These are phyloP conservation scores for Mycalesis mineus DNA, from an alignment of 2,888 invertebrate species.

Conservation along the genomic window DNA sequence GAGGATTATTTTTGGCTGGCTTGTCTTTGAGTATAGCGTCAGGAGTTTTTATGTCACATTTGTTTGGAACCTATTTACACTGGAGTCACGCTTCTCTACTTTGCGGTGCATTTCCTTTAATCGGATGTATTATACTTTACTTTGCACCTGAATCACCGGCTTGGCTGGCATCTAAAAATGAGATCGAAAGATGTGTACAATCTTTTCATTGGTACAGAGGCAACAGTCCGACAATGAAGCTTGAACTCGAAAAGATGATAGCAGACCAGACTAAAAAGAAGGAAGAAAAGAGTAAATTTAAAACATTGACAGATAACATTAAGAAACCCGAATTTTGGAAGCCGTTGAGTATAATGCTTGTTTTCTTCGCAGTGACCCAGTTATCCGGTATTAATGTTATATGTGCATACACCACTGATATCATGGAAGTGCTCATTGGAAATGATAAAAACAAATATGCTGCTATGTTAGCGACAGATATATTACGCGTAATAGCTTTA, in stretches of 20 bases:
- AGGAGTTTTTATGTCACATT: conserved; percentile 82
- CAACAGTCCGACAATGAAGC: conserved; percentile 57
- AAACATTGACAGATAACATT: conserved; percentile 58
- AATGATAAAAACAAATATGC: conserved; percentile 73
- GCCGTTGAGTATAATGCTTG: conserved; percentile 79
- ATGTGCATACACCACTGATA: conserved; percentile 83
- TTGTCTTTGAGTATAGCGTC: conserved; percentile 80
- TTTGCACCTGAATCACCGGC: conserved; percentile 83
- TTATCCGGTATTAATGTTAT: conserved; percentile 85
- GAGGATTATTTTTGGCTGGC: conserved; percentile 81
- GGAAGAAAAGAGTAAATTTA: conserved; percentile 49
- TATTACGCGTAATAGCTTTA: conserved; percentile 79
- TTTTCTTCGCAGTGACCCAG: conserved; percentile 82
- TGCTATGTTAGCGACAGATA: conserved; percentile 82
- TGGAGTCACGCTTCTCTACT: conserved; percentile 80
- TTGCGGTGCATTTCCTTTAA: conserved; percentile 72
- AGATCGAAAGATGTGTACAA: conserved; percentile 75
- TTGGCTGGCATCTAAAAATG: conserved; percentile 81
- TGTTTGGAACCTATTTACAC: conserved; percentile 80
- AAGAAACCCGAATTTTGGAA: conserved; percentile 78
- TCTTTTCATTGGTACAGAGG: conserved; percentile 82
- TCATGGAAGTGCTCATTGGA: conserved; percentile 80
- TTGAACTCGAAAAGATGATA: conserved; percentile 72
- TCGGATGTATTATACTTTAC: conserved; percentile 72
- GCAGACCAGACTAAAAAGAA: conserved; percentile 56